phyloP scores from a whole-genome alignment of 2,113 vertebrate species.

The Malurus melanocephalus region DNA sequence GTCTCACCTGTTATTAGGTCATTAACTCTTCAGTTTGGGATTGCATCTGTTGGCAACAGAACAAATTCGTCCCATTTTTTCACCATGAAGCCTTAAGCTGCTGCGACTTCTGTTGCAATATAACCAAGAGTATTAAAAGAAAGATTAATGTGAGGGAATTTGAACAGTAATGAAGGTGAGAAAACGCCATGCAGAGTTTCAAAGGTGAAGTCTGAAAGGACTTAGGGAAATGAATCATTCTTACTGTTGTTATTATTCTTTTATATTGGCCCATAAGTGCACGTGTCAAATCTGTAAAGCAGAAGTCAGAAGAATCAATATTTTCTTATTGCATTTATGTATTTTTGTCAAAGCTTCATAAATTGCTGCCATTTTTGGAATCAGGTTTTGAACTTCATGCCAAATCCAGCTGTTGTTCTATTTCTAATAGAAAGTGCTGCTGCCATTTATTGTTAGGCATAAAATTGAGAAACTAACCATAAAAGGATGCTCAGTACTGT shows the following conservation, averaged over 20 bases:
- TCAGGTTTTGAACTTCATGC: constrained; percentile 29
- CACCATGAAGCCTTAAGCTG: not conserved
- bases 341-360: constrained; percentile 47
- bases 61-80: not conserved
- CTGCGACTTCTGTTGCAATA: not conserved
- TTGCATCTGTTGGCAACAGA: not conserved
- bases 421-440: constrained; percentile 14
- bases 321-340: constrained; percentile 48
- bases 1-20: not conserved
- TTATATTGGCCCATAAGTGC: constrained; percentile 45
- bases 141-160: constrained; percentile 11
- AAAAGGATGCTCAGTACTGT: constrained; percentile 43
- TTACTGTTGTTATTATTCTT: constrained; percentile 43
- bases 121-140: constrained; percentile 1
- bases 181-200: not conserved
- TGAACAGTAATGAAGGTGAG: constrained; percentile 3
- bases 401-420: constrained; percentile 46
- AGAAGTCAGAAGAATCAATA: constrained; percentile 41
- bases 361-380: constrained; percentile 45
- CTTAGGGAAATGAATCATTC: constrained; percentile 14
- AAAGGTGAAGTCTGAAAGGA: constrained; percentile 5
- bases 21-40: not conserved
- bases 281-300: not conserved
- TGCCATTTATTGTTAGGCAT: constrained; percentile 52
- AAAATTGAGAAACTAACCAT: constrained; percentile 55